These are phyloP conservation scores for Xylophagus ater DNA, from an alignment of 2,888 invertebrate species.

Conservation along the genomic window DNA sequence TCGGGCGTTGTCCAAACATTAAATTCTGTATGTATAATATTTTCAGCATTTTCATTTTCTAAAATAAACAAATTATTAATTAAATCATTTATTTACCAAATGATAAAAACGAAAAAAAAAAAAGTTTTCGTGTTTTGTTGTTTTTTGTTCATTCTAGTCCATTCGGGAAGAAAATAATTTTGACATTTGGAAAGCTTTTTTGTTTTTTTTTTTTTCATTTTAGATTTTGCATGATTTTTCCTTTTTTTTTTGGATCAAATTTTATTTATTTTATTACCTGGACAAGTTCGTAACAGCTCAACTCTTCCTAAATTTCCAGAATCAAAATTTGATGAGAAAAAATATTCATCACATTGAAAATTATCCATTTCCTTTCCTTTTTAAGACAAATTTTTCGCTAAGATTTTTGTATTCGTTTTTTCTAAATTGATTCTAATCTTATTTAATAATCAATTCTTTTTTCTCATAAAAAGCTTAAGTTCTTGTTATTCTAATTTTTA, in stretches of 20 bases:
- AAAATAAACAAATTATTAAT: not conserved
- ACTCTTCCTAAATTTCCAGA: constrained; percentile 80
- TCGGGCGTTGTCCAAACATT: constrained; percentile 86
- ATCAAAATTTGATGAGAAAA: constrained; percentile 79
- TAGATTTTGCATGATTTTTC: not conserved
- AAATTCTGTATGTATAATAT: constrained; percentile 54
- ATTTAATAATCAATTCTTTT: too few relatives aligned
- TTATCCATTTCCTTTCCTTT: constrained; percentile 26
- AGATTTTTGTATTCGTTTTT: too few relatives aligned
- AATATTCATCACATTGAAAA: constrained; percentile 59
- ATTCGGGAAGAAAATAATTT: too few relatives aligned
- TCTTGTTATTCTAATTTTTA: too few relatives aligned
- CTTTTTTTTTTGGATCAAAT: constrained; percentile 1
- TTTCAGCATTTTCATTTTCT: constrained; percentile 12
- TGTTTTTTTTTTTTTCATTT: not conserved
- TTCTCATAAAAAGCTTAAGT: too few relatives aligned
- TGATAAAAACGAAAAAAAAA: not conserved
- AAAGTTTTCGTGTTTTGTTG: too few relatives aligned
- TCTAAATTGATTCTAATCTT: too few relatives aligned
- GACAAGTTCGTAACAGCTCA: constrained; percentile 54
- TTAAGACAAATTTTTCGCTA: too few relatives aligned
- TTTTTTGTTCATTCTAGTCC: too few relatives aligned
- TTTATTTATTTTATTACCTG: constrained; percentile 37
- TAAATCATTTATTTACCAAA: not conserved
- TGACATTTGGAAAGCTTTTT: too few relatives aligned